Base-by-base conservation (phyloP, 2,113 vertebrate genomes). In the Eurystomus gularis region DNA sequence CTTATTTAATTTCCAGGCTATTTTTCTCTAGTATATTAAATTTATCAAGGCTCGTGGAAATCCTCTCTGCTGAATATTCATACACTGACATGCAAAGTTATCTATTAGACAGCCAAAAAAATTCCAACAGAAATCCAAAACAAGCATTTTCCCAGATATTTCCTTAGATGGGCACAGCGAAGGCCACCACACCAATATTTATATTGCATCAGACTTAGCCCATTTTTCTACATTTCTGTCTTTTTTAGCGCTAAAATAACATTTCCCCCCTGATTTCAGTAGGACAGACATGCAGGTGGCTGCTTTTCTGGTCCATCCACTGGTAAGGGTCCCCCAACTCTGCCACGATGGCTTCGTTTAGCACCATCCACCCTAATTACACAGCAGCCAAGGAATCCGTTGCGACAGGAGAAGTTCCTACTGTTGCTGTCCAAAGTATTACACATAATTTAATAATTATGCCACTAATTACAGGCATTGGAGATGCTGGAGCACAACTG, bases 41-140 rank as follows among this genome's bases (percentile, higher is more conserved):
- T 94, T 70, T 82, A 96, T 66, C 85, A 49, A 86, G 92, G 82
- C 89, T 84, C 4, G 54, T 68, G 55, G 84, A 94, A 84, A 75
- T 29, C 29, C 85, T 85, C 64, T 44, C 82, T 37, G 51, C 68
- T 95, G 79, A 95, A 96, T 96, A 96, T 92, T 96, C 93, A 97
- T 83, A n/a, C 5, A 33, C 72, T 77, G 84, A 51, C 85, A 77
- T 37, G 81, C 9, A 42, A 68, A 65, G 80, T 94, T 95, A 95
- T 52, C 78, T 66, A 42, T 80, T 73, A 25, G 26, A 82, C 68
- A 88, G 15, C 70, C 11, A 1, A 71, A 68, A 90, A 35, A 52
- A 40, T 26, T 68, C 71, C 81, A 90, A n/a, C 76, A 48, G 49
- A 12, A 82, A 81, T 73, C 18, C 69, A 19, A 29, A 80, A 29